Percentiles rank a stretch among this genome's conserved stretches.
Evolutionary conservation across 2,797 vertebrate species (phyloP).

Genomic region (Tiaroga cobitis): DNA sequence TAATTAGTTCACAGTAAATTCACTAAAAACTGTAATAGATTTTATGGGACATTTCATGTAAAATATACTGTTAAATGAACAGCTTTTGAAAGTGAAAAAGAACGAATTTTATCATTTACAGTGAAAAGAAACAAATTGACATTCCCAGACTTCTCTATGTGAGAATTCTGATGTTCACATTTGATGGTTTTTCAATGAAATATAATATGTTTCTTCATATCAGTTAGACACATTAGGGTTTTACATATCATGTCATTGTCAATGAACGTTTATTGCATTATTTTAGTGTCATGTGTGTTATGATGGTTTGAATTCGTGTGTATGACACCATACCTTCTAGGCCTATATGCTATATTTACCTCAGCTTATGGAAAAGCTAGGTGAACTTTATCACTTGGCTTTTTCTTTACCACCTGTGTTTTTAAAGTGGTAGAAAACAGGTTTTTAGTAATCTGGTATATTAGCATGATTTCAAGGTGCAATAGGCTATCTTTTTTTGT

Average conservation of each 20-base stretch:
- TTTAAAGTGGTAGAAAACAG: too few relatives aligned
- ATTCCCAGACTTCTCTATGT: too few relatives aligned
- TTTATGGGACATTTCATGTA: not conserved
- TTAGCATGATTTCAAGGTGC: not conserved
- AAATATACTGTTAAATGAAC: not conserved
- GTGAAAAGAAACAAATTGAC: not conserved
- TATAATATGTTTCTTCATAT: not conserved
- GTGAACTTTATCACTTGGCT: not conserved
- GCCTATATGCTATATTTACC: not conserved
- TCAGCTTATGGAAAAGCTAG: not conserved
- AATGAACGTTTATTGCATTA: not conserved
- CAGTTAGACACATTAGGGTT: not conserved
- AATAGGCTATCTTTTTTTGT: not conserved
- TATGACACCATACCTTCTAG: not conserved
- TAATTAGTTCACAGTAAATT: too few relatives aligned
- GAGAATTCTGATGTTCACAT: not conserved
- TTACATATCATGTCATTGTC: not conserved
- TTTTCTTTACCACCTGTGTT: too few relatives aligned
- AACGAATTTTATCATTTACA: not conserved
- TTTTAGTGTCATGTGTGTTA: not conserved
- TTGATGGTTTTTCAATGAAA: not conserved
- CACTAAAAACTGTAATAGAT: not conserved
- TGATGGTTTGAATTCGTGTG: not conserved
- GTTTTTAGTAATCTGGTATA: too few relatives aligned
- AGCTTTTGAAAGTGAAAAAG: not conserved